phyloP scores from a whole-genome alignment of 2,888 invertebrate genomes.

The Luperina nickerlii region DNA sequence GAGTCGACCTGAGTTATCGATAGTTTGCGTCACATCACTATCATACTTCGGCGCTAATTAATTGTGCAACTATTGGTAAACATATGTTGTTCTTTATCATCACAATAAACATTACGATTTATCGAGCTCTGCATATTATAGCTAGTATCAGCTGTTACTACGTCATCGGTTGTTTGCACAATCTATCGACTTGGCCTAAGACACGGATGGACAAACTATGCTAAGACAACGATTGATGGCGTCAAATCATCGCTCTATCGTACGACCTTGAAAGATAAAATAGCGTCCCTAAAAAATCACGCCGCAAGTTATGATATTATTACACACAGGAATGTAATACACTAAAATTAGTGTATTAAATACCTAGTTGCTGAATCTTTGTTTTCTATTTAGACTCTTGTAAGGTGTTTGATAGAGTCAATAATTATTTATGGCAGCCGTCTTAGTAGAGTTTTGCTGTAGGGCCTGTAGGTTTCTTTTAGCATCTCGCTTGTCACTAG shows the following conservation, averaged over 20 bases:
- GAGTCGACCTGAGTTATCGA: slow-evolving; percentile 52
- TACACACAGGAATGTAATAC: background rate
- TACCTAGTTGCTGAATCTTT: background rate
- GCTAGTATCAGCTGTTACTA: slow-evolving; percentile 40
- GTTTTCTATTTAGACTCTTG: background rate
- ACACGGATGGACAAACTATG: background rate
- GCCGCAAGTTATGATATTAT: background rate
- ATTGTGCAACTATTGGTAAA: slow-evolving; percentile 56
- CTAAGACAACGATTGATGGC: background rate
- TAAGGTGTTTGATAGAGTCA: slow-evolving; percentile 3
- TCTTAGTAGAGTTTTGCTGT: background rate
- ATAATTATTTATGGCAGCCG: background rate
- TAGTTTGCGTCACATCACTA: slow-evolving; percentile 62
- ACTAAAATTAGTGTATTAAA: background rate
- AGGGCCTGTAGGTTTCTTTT: background rate
- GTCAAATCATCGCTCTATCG: background rate
- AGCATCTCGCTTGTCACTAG: background rate
- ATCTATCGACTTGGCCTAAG: background rate
- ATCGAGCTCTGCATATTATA: slow-evolving; percentile 25
- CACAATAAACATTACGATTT: slow-evolving; percentile 51
- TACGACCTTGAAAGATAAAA: background rate
- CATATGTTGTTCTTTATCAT: slow-evolving; percentile 57
- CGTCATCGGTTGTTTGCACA: slow-evolving; percentile 37
- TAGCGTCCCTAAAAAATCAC: no score
- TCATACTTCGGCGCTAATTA: slow-evolving; percentile 53